Evolutionary conservation across 2,113 vertebrate species (phyloP), one percentile per base, ranked within the genome.

Genomic region (Nothoprocta perdicaria): DNA sequence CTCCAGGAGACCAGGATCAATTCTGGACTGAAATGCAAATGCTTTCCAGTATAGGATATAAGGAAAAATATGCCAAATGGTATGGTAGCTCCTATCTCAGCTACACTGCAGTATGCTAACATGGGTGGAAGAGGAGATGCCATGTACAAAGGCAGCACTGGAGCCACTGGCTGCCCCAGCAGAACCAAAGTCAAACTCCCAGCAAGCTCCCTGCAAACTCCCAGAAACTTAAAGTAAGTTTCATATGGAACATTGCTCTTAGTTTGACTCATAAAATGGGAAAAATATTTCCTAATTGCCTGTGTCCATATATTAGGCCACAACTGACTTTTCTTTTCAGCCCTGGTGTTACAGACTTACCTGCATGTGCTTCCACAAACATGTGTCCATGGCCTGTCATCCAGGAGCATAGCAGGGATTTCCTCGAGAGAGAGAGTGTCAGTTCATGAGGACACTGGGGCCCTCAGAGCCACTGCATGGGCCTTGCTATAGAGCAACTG

Each of bases 61-160:
- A 46, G 18, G 52, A 78, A 82, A 35, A 3, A 6, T 24, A 29
- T 40, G 40, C 10, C 9, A 61, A n/a, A 29, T 46, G 18, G 14
- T 6, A 10, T 41, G 21, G 22, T n/a, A 71, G 11, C 52, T 55
- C 14, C 29, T 10, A 10, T 29, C 22, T 29, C 24, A 83, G 17
- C 10, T 6, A 0, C 1, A 8, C 50, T 52, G n/a, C 1, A 1
- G 60, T 12, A 21, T 4, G 18, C 8, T 21, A 5, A 65, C 18
- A 52, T 43, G 57, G 22, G 27, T 38, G 63, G 22, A 24, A n/a
- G 19, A 40, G 38, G 22, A 48, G 11, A 17, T 0, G 1, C 18
- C 62, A 14, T 0, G 0, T 14, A 14, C 26, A 27, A 53, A n/a
- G 45, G n/a, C 23, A 53, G 10, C 10, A 10, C 21, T 1, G 0